phyloP scores from a whole-genome alignment of 2,888 invertebrate genomes.

The Malacosoma neustria region DNA sequence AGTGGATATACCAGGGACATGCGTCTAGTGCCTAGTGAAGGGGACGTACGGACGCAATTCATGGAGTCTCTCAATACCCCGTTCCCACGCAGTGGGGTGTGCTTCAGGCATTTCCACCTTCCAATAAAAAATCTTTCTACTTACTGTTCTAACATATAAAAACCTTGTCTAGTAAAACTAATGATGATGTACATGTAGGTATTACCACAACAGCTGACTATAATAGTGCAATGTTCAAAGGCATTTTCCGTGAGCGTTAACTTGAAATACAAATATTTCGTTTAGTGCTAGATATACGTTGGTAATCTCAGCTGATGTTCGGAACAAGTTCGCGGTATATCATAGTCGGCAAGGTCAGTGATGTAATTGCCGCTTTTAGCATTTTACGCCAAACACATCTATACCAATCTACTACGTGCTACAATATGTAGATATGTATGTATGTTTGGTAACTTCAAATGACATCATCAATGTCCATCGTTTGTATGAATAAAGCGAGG shows the following conservation, averaged over 20 bases:
- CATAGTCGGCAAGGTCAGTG: conserved; percentile 54
- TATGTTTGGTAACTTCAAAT: conserved; percentile 45
- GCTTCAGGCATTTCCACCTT: too few species aligned
- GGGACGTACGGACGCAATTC: too few species aligned
- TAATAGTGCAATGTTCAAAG: too few species aligned
- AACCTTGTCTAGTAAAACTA: too few species aligned
- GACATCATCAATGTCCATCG: conserved; percentile 42
- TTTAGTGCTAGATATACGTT: conserved; percentile 17
- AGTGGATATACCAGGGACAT: too few species aligned
- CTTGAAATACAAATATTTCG: conserved; percentile 17
- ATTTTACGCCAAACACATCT: conserved; percentile 38
- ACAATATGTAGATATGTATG: conserved; percentile 10
- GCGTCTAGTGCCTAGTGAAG: too few species aligned
- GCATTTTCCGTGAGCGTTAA: conserved; percentile 10
- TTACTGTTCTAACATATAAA: too few species aligned
- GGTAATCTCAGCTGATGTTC: conserved; percentile 50
- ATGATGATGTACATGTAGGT: too few species aligned
- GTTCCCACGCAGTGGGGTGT: too few species aligned
- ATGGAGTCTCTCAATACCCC: too few species aligned
- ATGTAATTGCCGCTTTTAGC: conserved; percentile 70
- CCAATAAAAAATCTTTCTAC: too few species aligned
- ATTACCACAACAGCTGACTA: too few species aligned
- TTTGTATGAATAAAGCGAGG: not conserved
- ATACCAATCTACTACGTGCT: conserved; percentile 14
- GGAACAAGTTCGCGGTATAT: conserved; percentile 40